These are phyloP conservation scores for Protobothrops flavoviridis DNA, from an alignment of 2,113 vertebrate species.

Conservation along the genomic window DNA sequence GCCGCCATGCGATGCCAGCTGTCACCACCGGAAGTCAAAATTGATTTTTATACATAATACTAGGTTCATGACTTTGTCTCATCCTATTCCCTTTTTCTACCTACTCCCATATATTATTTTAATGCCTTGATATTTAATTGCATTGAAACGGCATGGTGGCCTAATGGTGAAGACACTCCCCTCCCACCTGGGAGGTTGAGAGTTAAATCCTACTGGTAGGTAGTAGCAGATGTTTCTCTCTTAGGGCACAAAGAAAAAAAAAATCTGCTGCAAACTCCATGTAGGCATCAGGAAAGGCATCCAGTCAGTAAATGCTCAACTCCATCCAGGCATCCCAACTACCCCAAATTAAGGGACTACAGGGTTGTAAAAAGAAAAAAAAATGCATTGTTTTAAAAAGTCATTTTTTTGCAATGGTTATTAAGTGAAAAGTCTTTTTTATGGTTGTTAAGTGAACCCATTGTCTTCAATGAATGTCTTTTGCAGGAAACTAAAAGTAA, in stretches of 20 bases:
- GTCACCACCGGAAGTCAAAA: no score
- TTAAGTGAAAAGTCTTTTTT: background rate
- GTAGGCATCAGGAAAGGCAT: background rate
- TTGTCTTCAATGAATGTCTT: background rate
- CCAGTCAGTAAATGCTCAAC: background rate
- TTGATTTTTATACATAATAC: background rate
- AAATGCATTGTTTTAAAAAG: background rate
- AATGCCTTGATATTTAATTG: background rate
- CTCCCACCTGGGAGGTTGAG: background rate
- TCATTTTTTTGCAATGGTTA: background rate
- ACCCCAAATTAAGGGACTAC: background rate
- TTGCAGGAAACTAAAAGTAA: background rate
- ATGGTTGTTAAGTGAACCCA: background rate
- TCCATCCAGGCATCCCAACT: background rate
- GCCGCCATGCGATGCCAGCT: no score
- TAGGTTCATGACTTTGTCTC: background rate
- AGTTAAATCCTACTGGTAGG: background rate
- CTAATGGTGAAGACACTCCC: background rate
- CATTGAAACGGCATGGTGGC: background rate
- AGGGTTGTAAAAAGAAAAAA: background rate
- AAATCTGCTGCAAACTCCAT: background rate
- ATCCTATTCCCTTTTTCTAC: background rate
- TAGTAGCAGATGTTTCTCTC: background rate
- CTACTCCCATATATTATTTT: background rate
- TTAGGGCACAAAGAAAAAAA: no score